phyloP scores from a whole-genome alignment of 2,888 invertebrate genomes.

The Caenorhabditis japonica region DNA sequence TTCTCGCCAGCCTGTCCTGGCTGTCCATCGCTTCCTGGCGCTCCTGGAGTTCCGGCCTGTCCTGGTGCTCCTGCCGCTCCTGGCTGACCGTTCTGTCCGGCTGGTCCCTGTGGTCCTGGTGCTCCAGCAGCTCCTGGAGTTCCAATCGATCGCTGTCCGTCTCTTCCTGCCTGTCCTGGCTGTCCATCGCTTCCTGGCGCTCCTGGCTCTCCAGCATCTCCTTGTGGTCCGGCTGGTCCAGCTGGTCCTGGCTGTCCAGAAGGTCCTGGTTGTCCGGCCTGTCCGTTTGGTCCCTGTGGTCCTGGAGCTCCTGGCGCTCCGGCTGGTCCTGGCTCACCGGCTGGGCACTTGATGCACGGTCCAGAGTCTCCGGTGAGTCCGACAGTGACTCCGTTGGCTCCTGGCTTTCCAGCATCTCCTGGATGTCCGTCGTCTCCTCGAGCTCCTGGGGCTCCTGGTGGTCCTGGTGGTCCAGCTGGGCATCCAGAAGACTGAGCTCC shows the following conservation, averaged over 20 bases:
- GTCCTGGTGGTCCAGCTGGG: slow-evolving; percentile 67
- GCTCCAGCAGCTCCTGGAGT: slow-evolving; percentile 55
- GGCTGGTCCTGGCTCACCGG: slow-evolving; percentile 54
- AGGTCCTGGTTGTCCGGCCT: slow-evolving; percentile 57
- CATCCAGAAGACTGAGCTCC: slow-evolving; percentile 50
- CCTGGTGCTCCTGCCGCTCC: slow-evolving; percentile 58
- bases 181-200: slow-evolving; percentile 55
- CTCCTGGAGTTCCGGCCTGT: slow-evolving; percentile 55
- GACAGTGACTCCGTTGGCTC: slow-evolving; percentile 46
- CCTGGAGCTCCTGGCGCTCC: slow-evolving; percentile 61
- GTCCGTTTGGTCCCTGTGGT: slow-evolving; percentile 55
- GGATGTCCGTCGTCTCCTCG: slow-evolving; percentile 66
- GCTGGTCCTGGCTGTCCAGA: slow-evolving; percentile 60
- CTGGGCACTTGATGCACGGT: slow-evolving; percentile 55
- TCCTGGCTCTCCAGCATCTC: slow-evolving; percentile 61
- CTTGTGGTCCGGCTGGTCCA: slow-evolving; percentile 57
- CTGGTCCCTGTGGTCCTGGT: slow-evolving; percentile 54
- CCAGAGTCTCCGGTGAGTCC: slow-evolving; percentile 12
- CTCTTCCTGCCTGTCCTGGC: slow-evolving; percentile 57
- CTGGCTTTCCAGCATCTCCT: slow-evolving; percentile 62
- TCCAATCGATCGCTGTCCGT: slow-evolving; percentile 55
- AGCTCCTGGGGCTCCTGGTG: slow-evolving; percentile 61
- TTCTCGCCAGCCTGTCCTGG: slow-evolving; percentile 50
- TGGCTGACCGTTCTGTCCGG: slow-evolving; percentile 53
- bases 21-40: slow-evolving; percentile 52